Conservation (phyloP, 1,140 invertebrate species). For the Bombus breviceps region DNA sequence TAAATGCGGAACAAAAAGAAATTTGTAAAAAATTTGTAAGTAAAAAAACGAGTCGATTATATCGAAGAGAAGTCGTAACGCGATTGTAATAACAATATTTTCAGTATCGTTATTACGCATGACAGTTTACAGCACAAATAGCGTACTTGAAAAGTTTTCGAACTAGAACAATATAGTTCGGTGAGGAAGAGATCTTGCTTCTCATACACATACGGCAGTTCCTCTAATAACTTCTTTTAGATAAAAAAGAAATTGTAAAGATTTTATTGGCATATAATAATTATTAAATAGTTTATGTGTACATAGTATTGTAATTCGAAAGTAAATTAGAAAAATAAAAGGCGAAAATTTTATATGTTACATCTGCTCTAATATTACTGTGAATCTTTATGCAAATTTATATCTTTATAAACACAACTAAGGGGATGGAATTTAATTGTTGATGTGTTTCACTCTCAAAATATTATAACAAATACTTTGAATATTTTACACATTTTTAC, state of each 20-base stretch:
- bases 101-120: not conserved
- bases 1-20: slow-evolving; percentile 7
- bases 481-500: not conserved
- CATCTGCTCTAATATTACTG: not conserved
- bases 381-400: too few relatives aligned
- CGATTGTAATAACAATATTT: slow-evolving; percentile 16
- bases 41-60: not conserved
- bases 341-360: slow-evolving; percentile 52
- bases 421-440: too few relatives aligned
- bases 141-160: slow-evolving; percentile 12
- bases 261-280: slow-evolving; percentile 56
- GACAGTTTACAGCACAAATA: not conserved
- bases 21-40: slow-evolving; percentile 27
- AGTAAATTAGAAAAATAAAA: slow-evolving; percentile 54
- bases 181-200: slow-evolving; percentile 27
- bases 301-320: slow-evolving; percentile 60
- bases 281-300: slow-evolving; percentile 56
- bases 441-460: too few relatives aligned
- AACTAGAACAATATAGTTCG: slow-evolving; percentile 1
- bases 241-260: slow-evolving; percentile 47
- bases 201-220: slow-evolving; percentile 55
- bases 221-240: slow-evolving; percentile 40
- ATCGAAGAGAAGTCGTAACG: not conserved
- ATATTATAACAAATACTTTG: not conserved
- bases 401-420: too few relatives aligned